Percentiles rank a stretch among this genome's conserved stretches.
Evolutionary conservation across 2,888 invertebrate species (phyloP).

Genomic region (Dolichomitus sp.): DNA sequence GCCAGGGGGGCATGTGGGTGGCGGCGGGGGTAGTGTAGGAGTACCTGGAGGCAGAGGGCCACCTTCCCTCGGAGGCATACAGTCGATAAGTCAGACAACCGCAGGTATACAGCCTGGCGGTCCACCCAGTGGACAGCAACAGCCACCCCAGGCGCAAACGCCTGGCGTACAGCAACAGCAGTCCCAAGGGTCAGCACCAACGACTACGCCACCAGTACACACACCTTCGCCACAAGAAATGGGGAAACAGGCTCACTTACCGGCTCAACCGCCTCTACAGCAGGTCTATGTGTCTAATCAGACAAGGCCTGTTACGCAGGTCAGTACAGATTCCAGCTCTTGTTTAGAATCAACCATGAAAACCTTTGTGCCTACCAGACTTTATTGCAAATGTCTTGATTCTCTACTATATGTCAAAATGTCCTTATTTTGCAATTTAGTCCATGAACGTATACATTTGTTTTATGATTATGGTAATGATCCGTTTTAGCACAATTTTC

Average conservation of each 20-base stretch:
- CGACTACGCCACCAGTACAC: constrained; percentile 81
- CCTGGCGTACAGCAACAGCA: constrained; percentile 81
- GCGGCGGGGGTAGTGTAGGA: constrained; percentile 82
- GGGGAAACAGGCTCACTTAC: constrained; percentile 83
- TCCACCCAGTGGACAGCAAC: constrained; percentile 76
- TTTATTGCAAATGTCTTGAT: no score
- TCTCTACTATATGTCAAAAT: no score
- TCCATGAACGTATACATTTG: not conserved
- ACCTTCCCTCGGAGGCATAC: constrained; percentile 80
- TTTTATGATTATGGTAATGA: not conserved
- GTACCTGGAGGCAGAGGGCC: constrained; percentile 83
- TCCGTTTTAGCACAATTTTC: no score
- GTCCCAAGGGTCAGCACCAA: constrained; percentile 81
- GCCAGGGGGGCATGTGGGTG: constrained; percentile 84
- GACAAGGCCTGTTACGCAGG: constrained; percentile 78
- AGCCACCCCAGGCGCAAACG: constrained; percentile 73
- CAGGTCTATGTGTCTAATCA: constrained; percentile 79
- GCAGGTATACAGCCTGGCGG: constrained; percentile 81
- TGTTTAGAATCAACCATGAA: not conserved
- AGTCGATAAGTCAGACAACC: constrained; percentile 81
- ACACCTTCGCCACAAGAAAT: constrained; percentile 82
- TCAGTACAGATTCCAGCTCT: constrained; percentile 61
- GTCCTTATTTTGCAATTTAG: no score
- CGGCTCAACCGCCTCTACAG: constrained; percentile 78
- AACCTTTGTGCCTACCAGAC: no score